Conservation (phyloP, 2,888 invertebrate genomes). For the Pseudococcus jackbeardsleyi region DNA sequence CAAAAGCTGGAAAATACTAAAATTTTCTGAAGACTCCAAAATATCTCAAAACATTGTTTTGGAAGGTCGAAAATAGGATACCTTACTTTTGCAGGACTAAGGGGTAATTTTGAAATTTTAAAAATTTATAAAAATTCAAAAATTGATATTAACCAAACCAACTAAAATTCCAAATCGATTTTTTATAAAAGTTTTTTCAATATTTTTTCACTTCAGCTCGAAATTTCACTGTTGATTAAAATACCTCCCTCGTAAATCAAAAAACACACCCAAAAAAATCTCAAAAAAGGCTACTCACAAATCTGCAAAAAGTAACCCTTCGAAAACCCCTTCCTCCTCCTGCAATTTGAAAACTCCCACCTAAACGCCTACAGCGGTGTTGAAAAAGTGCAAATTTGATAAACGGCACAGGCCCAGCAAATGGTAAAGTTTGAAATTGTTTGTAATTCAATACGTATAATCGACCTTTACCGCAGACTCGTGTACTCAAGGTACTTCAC, state of each 20-base stretch:
- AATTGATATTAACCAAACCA: too few species aligned
- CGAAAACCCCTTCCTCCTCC: neutral
- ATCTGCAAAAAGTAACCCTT: neutral
- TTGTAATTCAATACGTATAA: constrained; percentile 57
- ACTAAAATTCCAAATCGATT: too few species aligned
- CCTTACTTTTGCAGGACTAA: too few species aligned
- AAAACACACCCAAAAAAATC: neutral
- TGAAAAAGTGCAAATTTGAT: constrained; percentile 38
- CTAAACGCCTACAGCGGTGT: neutral
- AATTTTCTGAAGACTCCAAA: too few species aligned
- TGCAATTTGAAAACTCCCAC: neutral
- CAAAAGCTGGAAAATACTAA: too few species aligned
- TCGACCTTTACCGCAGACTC: constrained; percentile 52
- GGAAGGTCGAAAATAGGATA: too few species aligned
- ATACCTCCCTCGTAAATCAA: neutral
- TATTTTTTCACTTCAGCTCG: too few species aligned
- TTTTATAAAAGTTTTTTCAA: too few species aligned
- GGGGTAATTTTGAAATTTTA: too few species aligned
- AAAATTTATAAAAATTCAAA: too few species aligned
- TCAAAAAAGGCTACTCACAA: neutral
- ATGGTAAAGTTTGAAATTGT: constrained; percentile 49
- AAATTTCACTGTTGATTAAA: too few species aligned
- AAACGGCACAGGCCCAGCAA: constrained; percentile 45
- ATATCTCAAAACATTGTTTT: too few species aligned
- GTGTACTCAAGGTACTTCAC: constrained; percentile 41